Conservation (phyloP, 2,113 vertebrate species). For the Pardalotus punctatus region DNA sequence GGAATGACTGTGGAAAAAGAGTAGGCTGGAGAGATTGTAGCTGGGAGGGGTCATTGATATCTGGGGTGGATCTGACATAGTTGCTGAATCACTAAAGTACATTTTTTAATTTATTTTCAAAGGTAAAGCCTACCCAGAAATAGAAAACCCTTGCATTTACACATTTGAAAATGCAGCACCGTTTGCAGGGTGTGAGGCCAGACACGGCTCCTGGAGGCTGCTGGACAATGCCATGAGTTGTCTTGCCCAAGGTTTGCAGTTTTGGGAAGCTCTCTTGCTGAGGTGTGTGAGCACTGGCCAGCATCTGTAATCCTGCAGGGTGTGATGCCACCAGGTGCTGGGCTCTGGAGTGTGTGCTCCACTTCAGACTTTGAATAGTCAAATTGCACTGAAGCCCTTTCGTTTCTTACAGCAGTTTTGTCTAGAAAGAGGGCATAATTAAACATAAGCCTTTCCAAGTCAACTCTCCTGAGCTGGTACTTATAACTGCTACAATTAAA, state of each 20-base stretch:
- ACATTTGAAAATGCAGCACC: background rate
- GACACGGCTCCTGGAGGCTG: rapidly evolving
- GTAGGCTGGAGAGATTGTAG: rapidly evolving
- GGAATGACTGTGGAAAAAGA: background rate
- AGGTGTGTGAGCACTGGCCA: background rate
- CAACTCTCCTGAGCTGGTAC: background rate
- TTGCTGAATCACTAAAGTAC: background rate
- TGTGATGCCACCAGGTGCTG: background rate
- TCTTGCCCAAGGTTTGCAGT: background rate
- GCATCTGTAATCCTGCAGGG: background rate
- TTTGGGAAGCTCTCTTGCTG: background rate
- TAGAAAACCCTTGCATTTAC: background rate
- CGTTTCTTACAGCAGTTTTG: background rate
- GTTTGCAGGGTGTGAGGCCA: background rate
- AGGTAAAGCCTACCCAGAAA: background rate
- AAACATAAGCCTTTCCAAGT: background rate
- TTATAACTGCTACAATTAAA: background rate
- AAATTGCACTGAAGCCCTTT: background rate
- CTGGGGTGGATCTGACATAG: background rate
- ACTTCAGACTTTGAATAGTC: background rate
- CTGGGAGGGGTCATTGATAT: background rate
- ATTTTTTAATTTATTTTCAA: background rate
- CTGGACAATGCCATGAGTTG: background rate
- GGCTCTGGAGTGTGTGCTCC: background rate
- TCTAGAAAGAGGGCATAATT: background rate